Base-by-base conservation (phyloP, 2,888 invertebrate genomes). In the Xestia sexstrigata region DNA sequence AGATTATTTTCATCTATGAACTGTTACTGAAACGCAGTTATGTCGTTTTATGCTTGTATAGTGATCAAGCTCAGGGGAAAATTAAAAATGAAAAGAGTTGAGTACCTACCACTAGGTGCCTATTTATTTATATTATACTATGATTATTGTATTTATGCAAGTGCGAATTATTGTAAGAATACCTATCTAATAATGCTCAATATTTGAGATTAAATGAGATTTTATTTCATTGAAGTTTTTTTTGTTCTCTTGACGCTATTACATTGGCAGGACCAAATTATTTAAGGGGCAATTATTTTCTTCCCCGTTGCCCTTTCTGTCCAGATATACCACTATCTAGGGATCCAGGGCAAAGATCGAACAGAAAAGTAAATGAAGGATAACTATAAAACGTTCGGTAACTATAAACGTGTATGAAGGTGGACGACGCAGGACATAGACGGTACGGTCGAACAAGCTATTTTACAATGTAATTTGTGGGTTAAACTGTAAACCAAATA, bases 181-280 rank as follows among this genome's bases (percentile, higher is more conserved):
- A 17, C 7, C 4, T 65, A 26, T n/a, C 20, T 20, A 58, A 45
- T 7, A 17, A 52, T 81, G 87, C 86, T 86, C 86, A 86, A 87
- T 80, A 85, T 87, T 84, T 87, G 76, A 74, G 70, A 86, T 71
- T 84, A 84, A 76, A 83, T 26, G 9, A 63, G n/a, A 66, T 74
- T 81, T 76, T 71, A 26, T 69, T 84, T 39, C 8, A 58, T 74
- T 35, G 6, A 3, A 60, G 49, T 73, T 67, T 63, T 39, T 0
- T 52, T 66, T 26, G 11, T 47, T 58, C 60, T 45, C 13, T 30
- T 71, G 11, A 2, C 23, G 17, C 8, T 35, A 6, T 17, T 39
- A 20, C 4, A 26, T 39, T 49, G 30, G 47, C 45, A 4, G 15
- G 47, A 47, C 17, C 47, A 17, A 47, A 47, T 17, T 47, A 15